These are phyloP conservation scores for Agrotis ipsilon DNA, from an alignment of 2,888 invertebrate species.

Conservation along the genomic window DNA sequence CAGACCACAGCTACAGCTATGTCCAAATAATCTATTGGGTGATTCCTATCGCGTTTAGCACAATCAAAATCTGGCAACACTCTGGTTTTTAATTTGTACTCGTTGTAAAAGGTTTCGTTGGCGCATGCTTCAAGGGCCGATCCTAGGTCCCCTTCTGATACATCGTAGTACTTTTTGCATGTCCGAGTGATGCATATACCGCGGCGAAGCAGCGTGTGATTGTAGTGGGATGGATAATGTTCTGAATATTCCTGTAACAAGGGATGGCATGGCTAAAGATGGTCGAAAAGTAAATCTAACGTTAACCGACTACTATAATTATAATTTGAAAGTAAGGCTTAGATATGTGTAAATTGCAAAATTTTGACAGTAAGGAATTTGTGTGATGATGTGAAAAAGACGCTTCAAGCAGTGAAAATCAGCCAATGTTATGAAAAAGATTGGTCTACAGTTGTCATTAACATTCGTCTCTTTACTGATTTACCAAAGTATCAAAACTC, in stretches of 20 bases:
- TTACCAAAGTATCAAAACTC: too few species aligned
- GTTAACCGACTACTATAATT: too few species aligned
- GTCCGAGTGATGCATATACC: slow-evolving; percentile 79
- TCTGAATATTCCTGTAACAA: slow-evolving; percentile 80
- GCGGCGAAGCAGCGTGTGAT: slow-evolving; percentile 81
- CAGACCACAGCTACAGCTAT: slow-evolving; percentile 29
- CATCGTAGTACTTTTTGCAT: slow-evolving; percentile 71
- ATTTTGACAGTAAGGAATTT: too few species aligned
- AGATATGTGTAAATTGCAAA: too few species aligned
- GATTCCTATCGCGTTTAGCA: slow-evolving; percentile 18
- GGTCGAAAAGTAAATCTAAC: too few species aligned
- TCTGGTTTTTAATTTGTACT: slow-evolving; percentile 52
- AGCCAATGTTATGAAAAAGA: too few species aligned
- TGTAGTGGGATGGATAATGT: slow-evolving; percentile 78
- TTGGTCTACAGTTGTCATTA: too few species aligned
- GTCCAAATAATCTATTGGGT: slow-evolving; percentile 40
- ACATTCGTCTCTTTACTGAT: too few species aligned
- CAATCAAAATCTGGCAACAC: slow-evolving; percentile 34
- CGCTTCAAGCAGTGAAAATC: too few species aligned
- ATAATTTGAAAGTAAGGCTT: too few species aligned
- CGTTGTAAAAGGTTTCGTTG: slow-evolving; percentile 49
- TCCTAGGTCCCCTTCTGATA: slow-evolving; percentile 53
- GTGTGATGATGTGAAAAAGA: too few species aligned
- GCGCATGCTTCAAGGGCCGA: slow-evolving; percentile 57
- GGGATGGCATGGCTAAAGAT: too few species aligned